Evolutionary conservation across 2,113 vertebrate species (phyloP).

Genomic region (Anthoscopus minutus): DNA sequence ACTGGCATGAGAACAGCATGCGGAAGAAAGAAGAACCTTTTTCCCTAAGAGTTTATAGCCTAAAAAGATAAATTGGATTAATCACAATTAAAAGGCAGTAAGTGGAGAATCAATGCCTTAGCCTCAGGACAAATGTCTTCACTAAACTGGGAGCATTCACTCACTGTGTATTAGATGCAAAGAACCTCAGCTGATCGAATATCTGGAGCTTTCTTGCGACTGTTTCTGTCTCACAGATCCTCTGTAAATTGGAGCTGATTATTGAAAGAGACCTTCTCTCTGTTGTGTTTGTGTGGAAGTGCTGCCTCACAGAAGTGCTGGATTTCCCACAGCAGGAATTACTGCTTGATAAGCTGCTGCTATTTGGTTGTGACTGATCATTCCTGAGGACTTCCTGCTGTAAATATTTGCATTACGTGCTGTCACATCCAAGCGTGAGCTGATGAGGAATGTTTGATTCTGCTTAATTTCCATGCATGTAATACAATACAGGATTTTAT

Average conservation of each 20-base stretch:
- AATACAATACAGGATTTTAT: background rate
- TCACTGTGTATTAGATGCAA: background rate
- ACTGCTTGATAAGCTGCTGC: background rate
- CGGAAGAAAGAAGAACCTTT: background rate
- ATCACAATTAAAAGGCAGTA: conserved; percentile 45
- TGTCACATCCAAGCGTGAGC: background rate
- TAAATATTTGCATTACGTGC: background rate
- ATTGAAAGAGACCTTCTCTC: background rate
- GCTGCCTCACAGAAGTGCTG: conserved; percentile 38
- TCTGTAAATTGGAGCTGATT: background rate
- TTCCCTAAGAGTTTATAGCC: background rate
- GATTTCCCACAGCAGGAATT: background rate
- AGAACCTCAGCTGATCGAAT: background rate
- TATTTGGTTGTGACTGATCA: background rate
- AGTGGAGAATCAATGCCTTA: conserved; percentile 33
- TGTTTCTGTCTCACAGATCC: background rate
- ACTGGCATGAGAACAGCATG: background rate
- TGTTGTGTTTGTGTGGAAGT: background rate
- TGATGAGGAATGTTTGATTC: background rate
- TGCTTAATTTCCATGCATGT: background rate
- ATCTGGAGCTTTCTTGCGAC: background rate
- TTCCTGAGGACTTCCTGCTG: conserved; percentile 8
- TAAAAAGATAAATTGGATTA: background rate
- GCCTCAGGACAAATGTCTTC: conserved; percentile 29
- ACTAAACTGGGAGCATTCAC: background rate